Conservation (phyloP, 2,888 invertebrate genomes). For the Limulus polyphemus region DNA sequence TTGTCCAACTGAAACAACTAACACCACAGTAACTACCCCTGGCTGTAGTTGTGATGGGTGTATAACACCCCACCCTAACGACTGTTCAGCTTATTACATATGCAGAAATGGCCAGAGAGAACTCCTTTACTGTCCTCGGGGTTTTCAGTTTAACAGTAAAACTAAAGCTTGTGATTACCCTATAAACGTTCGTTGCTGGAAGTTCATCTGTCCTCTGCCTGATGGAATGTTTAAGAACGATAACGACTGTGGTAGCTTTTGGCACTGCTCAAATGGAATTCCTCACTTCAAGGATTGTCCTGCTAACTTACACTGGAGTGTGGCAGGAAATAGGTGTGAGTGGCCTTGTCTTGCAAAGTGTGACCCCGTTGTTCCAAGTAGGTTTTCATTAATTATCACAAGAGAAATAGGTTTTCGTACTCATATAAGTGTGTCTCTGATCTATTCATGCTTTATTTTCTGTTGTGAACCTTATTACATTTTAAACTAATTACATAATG, state of each 20-base stretch:
- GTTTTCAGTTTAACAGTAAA: not conserved
- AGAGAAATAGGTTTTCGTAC: too few species aligned
- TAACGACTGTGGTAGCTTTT: not conserved
- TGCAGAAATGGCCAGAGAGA: not conserved
- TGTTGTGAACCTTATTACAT: too few species aligned
- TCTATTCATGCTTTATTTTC: too few species aligned
- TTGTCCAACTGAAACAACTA: not conserved
- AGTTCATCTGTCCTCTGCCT: constrained; percentile 7
- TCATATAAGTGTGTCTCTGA: too few species aligned
- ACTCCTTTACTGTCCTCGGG: not conserved
- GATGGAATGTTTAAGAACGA: constrained; percentile 5
- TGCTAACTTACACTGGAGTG: not conserved
- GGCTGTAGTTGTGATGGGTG: constrained; percentile 12
- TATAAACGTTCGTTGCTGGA: not conserved
- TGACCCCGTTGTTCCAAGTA: not conserved
- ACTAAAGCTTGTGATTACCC: not conserved
- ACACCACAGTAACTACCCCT: constrained; percentile 1
- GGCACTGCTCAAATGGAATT: not conserved
- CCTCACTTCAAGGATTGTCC: not conserved
- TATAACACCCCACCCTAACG: constrained; percentile 3
- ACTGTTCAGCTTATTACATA: constrained; percentile 1
- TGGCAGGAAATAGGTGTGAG: not conserved
- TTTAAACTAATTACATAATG: too few species aligned
- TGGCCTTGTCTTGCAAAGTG: not conserved
- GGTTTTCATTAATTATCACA: too few species aligned